These are phyloP conservation scores for Pipistrellus nathusii DNA, from an alignment of 2,797 vertebrate species.

Conservation along the genomic window DNA sequence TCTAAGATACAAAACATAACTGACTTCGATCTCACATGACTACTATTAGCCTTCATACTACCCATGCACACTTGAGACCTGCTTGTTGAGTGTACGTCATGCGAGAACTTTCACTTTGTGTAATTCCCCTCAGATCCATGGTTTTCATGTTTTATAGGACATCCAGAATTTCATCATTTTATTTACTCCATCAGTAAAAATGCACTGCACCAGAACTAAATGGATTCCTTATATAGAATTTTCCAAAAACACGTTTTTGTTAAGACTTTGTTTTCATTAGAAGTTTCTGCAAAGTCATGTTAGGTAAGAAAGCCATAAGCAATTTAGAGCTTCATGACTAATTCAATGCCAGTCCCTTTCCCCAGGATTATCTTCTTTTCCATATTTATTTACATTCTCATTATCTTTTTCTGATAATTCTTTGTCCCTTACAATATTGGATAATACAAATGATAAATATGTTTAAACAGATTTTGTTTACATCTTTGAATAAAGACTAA, in stretches of 20 bases:
- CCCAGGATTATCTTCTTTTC: not conserved
- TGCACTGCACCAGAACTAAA: not conserved
- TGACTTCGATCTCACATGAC: not conserved
- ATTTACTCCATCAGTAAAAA: not conserved
- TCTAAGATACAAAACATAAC: not conserved
- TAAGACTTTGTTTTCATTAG: conserved; percentile 8
- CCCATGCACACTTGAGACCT: not conserved
- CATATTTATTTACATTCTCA: not conserved
- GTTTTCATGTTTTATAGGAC: conserved; percentile 15
- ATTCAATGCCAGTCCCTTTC: not conserved
- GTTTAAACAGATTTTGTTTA: conserved; percentile 1
- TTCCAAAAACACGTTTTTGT: conserved; percentile 4
- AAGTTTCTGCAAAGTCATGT: conserved; percentile 30
- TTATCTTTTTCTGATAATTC: not conserved
- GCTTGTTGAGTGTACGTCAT: not conserved
- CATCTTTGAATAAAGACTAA: not conserved
- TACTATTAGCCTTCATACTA: not conserved
- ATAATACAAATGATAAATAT: not conserved
- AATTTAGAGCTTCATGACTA: not conserved
- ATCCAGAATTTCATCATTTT: not conserved
- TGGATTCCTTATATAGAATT: not conserved
- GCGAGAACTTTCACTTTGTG: not conserved
- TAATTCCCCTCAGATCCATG: not conserved
- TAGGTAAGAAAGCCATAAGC: not conserved
- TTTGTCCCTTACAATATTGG: not conserved